Evolutionary conservation across 2,888 invertebrate species (phyloP), one percentile per base, ranked within the genome.

Genomic region (Tachystola acroxantha): DNA sequence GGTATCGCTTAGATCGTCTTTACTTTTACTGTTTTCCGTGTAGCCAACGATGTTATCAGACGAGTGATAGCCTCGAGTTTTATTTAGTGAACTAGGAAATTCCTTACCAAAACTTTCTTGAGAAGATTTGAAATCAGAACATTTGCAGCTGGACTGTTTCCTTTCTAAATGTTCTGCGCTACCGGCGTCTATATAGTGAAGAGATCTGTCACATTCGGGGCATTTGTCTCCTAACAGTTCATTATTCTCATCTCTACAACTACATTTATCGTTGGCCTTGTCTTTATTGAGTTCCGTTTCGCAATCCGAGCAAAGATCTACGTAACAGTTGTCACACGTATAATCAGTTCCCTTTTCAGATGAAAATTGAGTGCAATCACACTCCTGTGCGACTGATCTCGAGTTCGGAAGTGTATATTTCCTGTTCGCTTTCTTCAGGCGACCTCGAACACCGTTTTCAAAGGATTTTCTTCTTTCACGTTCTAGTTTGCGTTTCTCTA

Each of bases 401-500:
- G 68, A 64, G 32, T 50, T 69, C 1, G 70, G 68, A 2, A 67
- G 48, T 4, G 76, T 74, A 35, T 74, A 72, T 54, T 82, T 82
- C 39, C 80, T 90, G 36, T 89, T 84, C 1, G 78, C 74, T 61
- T 90, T 91, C 55, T 91, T 89, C 6, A 91, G 71, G 47, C 91
- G 84, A 7, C 88, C 88, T 53, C 90, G 72, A 28, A 88, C 69
- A 30, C 90, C 89, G 34, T 88, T 89, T 63, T 92, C 91, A 35
- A 82, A 86, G 1, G 91, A 89, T 61, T 90, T 90, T 48, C 91
- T 74, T 56, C 92, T 88, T 34, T 92, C 92, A 32, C 91, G 85
- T 52, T 93, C 93, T 36, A 92, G 88, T 64, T 95, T 94, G 16
- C 96, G 88, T 49, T 94, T 92, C 66, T 97, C 96, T 41, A 97